Conservation (phyloP, 2,113 vertebrate species). For the Xiphorhynchus elegans region DNA sequence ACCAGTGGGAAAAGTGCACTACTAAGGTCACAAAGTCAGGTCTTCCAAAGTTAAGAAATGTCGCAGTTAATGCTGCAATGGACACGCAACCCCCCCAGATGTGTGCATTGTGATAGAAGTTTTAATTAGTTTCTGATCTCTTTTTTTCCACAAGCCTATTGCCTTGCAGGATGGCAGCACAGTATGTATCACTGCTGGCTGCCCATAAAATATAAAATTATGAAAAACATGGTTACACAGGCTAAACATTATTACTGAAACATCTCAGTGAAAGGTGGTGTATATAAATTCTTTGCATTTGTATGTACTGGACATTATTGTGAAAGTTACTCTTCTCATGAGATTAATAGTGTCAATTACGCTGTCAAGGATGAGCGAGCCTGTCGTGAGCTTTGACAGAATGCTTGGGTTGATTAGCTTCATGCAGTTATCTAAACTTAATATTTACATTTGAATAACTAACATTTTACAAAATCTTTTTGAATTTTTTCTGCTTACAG, state of each 20-base stretch:
- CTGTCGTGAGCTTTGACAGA: slow-evolving; percentile 53
- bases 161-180: background rate
- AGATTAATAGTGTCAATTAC: slow-evolving; percentile 60
- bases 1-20: background rate
- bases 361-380: slow-evolving; percentile 34
- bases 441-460: slow-evolving; percentile 26
- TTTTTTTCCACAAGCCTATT: background rate
- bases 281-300: slow-evolving; percentile 31
- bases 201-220: background rate
- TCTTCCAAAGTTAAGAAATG: background rate
- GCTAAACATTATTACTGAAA: slow-evolving; percentile 10
- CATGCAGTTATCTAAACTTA: slow-evolving; percentile 7
- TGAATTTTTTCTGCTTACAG: background rate
- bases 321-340: slow-evolving; percentile 10
- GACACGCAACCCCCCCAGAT: background rate
- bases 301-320: background rate
- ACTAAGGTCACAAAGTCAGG: background rate
- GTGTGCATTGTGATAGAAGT: background rate
- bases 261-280: background rate
- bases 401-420: slow-evolving; percentile 55
- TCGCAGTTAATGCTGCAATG: background rate
- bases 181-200: background rate
- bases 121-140: background rate
- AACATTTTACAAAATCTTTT: background rate
- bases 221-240: background rate